Conservation (phyloP, 2,888 invertebrate species). For the Tineola bisselliella region DNA sequence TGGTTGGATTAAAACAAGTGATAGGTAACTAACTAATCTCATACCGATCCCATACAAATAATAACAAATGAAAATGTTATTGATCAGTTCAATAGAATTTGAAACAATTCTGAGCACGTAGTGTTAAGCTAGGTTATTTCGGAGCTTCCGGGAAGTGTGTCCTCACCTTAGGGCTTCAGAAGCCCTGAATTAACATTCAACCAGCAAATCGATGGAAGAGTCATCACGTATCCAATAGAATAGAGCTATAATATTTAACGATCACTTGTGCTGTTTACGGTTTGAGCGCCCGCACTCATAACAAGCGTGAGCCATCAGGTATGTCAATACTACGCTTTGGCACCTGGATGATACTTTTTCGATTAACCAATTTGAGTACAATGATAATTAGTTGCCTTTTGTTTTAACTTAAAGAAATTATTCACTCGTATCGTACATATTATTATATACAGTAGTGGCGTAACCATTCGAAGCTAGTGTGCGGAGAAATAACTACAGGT, state of each 20-base stretch:
- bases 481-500: too few relatives aligned
- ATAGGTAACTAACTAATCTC: too few relatives aligned
- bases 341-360: slow-evolving; percentile 9
- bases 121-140: slow-evolving; percentile 20
- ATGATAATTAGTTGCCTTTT: background rate
- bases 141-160: slow-evolving; percentile 57
- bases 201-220: slow-evolving; percentile 49
- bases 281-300: slow-evolving; percentile 23
- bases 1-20: too few relatives aligned
- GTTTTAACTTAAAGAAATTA: background rate
- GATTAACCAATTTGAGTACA: background rate
- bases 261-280: slow-evolving; percentile 64
- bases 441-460: too few relatives aligned
- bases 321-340: slow-evolving; percentile 2
- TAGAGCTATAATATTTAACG: slow-evolving; percentile 65
- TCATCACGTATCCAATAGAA: slow-evolving; percentile 67
- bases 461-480: too few relatives aligned
- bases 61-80: slow-evolving; percentile 11
- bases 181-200: slow-evolving; percentile 59
- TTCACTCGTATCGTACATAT: too few relatives aligned
- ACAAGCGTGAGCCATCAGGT: slow-evolving; percentile 28
- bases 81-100: slow-evolving; percentile 16
- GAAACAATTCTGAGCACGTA: slow-evolving; percentile 20
- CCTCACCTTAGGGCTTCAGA: slow-evolving; percentile 23
- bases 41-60: too few relatives aligned